Evolutionary conservation across 2,113 vertebrate species (phyloP), one percentile per base, ranked within the genome.

Genomic region (Promerops cafer): DNA sequence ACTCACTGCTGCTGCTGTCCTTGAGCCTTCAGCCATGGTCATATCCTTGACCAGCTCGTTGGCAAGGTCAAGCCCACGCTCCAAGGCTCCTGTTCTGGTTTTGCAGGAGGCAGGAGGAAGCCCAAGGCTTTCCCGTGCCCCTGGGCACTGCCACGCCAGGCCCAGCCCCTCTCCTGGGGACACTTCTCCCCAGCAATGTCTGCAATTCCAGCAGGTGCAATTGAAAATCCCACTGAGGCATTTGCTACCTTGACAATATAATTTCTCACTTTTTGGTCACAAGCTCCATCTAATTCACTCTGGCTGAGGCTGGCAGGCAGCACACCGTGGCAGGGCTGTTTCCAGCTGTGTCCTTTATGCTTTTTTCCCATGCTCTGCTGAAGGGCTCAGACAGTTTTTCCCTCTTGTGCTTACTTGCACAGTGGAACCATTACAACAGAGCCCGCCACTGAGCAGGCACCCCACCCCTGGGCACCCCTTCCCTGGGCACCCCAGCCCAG

Each of bases 251-350:
- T 64, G 83, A 91, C 91, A 94, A 65, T 87, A 52, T 77, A 87
- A 96, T 97, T 96, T 96, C 90, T 95, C 88, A 85, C 78, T 47
- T 57, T 82, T 94, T 80, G 90, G 86, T 94, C 93, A 78, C 93
- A 92, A 57, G 57, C 84, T 82, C 70, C 63, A 37, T 61, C 49
- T 66, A 56, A 82, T 82, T 89, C 85, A 35, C 40, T 79, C 45
- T 26, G 56, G 64, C 71, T 84, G 61, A 35, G 84, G 56, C 39
- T 83, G 72, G 59, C 63, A 65, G 13, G 50, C 45, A 88, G 76
- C 49, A 61, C 85, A 59, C 23, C 31, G 1, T 37, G 84, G 42
- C 45, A 26, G 60, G 56, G 45, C 37, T 50, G 11, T 26, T 75
- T 70, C 76, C 72, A 52, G 30, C 45, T 57, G 33, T 52, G 59